phyloP scores from a whole-genome alignment of 2,888 invertebrate genomes.

The Nemapogon koenigi region DNA sequence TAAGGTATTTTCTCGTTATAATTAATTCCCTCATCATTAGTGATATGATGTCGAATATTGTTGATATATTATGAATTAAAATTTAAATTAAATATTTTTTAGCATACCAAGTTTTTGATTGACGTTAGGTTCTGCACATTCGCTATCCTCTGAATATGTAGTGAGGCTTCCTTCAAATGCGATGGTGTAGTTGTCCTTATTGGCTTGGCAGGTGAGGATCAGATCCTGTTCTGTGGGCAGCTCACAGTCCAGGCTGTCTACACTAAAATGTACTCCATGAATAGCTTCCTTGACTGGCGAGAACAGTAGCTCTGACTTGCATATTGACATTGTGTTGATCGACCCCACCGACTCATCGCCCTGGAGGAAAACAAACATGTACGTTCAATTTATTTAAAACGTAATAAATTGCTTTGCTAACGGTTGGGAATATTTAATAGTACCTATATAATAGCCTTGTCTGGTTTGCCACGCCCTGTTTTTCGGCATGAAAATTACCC shows the following conservation, averaged over 20 bases:
- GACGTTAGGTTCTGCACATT: constrained; percentile 65
- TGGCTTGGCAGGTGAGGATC: constrained; percentile 88
- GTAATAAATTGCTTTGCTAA: too few species aligned
- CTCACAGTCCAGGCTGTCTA: constrained; percentile 90
- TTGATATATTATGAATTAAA: too few species aligned
- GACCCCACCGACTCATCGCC: constrained; percentile 80
- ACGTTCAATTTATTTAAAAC: too few species aligned
- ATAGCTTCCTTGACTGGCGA: constrained; percentile 86
- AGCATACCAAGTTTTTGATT: constrained; percentile 56
- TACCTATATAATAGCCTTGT: too few species aligned
- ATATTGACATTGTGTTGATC: constrained; percentile 84
- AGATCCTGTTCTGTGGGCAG: constrained; percentile 82
- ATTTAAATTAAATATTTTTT: too few species aligned
- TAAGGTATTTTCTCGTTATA: too few species aligned
- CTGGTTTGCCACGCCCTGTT: too few species aligned
- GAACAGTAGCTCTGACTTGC: constrained; percentile 90
- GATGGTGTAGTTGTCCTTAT: constrained; percentile 94
- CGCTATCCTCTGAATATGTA: constrained; percentile 85
- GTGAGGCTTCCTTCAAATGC: constrained; percentile 90
- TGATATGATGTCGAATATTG: too few species aligned
- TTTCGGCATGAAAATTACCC: too few species aligned
- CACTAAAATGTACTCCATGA: constrained; percentile 81
- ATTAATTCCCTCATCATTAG: too few species aligned
- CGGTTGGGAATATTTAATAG: too few species aligned
- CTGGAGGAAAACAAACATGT: constrained; percentile 37